Evolutionary conservation across 2,113 vertebrate species (phyloP), one percentile per base, ranked within the genome.

Genomic region (Chloropsis hardwickii): DNA sequence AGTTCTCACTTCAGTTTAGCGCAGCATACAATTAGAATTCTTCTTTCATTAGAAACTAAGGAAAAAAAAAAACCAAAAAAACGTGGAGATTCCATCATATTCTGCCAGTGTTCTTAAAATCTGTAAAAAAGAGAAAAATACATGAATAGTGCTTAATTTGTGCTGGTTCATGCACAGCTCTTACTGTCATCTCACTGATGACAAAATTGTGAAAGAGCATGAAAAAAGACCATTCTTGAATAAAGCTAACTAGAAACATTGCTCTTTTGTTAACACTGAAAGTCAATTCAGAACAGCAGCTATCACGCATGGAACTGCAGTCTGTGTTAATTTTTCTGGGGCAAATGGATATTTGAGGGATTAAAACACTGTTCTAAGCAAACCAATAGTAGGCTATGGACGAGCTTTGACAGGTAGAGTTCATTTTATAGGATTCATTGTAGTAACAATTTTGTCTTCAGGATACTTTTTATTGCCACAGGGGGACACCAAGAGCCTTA

Each of bases 81-180:
- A 8, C 27, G 86, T 81, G 10, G 16, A 54, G 42, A 62, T 86
- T 71, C 73, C 53, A 60, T 56, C 1, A 4, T 74, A 90, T 92
- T 81, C 39, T 94, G 69, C 72, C 77, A 84, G 42, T 70, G 64
- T 93, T 91, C 71, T 95, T 88, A 90, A 94, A 92, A 82, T 16
- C 61, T 73, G 14, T 73, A 47, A 88, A 69, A 91, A 91, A 82
- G 45, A 74, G 90, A 69, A 94, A 94, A 88, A 80, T 48, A 40
- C 17, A 65, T 69, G 65, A 87, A 69, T 80, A 25, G 19, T 50
- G 18, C 39, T 77, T 85, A 73, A 91, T 93, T 90, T 90, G 37
- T 62, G 62, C 47, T 94, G 57, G 65, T 76, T 56, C 29, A 12
- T 12, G 57, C 45, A 80, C 37, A 61, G 37, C 45, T 77, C 70